phyloP scores from a whole-genome alignment of 2,888 invertebrate species.

The Cosmorhoe ocellata region DNA sequence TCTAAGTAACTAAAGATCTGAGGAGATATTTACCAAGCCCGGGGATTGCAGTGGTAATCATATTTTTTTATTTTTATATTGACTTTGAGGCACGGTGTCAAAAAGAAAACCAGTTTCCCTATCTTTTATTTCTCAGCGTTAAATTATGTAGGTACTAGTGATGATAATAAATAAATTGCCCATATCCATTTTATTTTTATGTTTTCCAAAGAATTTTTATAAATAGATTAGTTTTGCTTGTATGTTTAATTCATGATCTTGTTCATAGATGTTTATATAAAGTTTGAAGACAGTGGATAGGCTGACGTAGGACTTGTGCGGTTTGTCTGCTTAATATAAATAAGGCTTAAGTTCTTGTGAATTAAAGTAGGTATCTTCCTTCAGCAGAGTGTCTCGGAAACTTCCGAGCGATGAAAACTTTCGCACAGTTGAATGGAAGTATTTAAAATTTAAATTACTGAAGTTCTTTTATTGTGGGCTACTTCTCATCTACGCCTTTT shows the following conservation, averaged over 20 bases:
- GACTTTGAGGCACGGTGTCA: too few relatives aligned
- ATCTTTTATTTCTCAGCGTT: too few relatives aligned
- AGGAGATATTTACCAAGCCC: too few relatives aligned
- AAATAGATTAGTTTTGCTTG: too few relatives aligned
- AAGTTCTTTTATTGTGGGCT: slow-evolving; percentile 17
- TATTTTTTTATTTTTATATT: too few relatives aligned
- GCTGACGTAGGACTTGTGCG: neutral
- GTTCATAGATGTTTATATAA: neutral
- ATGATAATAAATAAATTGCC: too few relatives aligned
- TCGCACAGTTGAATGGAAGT: slow-evolving; percentile 23
- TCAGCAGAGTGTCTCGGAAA: slow-evolving; percentile 20
- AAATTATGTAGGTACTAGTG: too few relatives aligned
- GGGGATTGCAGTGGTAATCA: too few relatives aligned
- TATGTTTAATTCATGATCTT: neutral
- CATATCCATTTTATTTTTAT: too few relatives aligned
- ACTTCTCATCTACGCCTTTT: slow-evolving; percentile 14
- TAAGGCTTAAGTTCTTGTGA: slow-evolving; percentile 15
- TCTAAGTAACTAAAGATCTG: too few relatives aligned
- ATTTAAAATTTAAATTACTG: slow-evolving; percentile 27
- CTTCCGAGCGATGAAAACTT: slow-evolving; percentile 22
- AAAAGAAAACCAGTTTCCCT: too few relatives aligned
- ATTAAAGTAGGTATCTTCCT: slow-evolving; percentile 23
- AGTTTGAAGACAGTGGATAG: neutral
- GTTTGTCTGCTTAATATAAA: slow-evolving; percentile 16
- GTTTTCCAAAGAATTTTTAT: too few relatives aligned